Evolutionary conservation across 1,140 invertebrate species (phyloP).

Genomic region (Agrypnia vestita): DNA sequence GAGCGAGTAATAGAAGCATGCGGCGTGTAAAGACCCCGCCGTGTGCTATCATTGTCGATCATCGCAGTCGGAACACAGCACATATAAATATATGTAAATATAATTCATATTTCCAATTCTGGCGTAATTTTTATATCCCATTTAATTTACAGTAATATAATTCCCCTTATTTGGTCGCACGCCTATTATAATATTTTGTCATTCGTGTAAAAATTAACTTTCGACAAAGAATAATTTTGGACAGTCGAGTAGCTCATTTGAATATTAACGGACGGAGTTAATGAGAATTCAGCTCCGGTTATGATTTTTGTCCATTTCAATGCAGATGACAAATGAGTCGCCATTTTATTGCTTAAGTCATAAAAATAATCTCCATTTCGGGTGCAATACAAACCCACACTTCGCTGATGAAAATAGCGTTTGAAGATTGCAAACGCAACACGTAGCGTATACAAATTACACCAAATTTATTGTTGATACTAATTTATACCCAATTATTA

Average conservation of each 20-base stretch:
- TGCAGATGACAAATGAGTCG: neutral
- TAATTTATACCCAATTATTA: neutral
- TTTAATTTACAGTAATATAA: constrained; percentile 31
- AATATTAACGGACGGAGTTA: constrained; percentile 18
- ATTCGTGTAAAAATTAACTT: constrained; percentile 20
- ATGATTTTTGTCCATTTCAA: constrained; percentile 24
- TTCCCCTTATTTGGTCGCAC: constrained; percentile 31
- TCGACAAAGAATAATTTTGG: constrained; percentile 8
- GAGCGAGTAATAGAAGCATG: neutral
- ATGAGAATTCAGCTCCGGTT: constrained; percentile 9
- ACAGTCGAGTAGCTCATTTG: constrained; percentile 4
- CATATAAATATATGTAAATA: constrained; percentile 26
- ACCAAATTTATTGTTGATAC: neutral
- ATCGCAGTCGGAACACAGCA: neutral
- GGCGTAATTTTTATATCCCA: constrained; percentile 23
- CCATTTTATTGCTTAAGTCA: constrained; percentile 3
- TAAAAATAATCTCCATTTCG: neutral
- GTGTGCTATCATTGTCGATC: neutral
- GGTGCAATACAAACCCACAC: constrained; percentile 16
- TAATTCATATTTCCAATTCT: constrained; percentile 5
- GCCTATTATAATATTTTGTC: constrained; percentile 38
- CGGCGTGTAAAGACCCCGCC: neutral
- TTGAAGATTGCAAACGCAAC: neutral
- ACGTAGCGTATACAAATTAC: constrained; percentile 2
- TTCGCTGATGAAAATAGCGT: neutral